Evolutionary conservation across 2,797 vertebrate genomes (phyloP).

Genomic region (Pitangus sulphuratus): DNA sequence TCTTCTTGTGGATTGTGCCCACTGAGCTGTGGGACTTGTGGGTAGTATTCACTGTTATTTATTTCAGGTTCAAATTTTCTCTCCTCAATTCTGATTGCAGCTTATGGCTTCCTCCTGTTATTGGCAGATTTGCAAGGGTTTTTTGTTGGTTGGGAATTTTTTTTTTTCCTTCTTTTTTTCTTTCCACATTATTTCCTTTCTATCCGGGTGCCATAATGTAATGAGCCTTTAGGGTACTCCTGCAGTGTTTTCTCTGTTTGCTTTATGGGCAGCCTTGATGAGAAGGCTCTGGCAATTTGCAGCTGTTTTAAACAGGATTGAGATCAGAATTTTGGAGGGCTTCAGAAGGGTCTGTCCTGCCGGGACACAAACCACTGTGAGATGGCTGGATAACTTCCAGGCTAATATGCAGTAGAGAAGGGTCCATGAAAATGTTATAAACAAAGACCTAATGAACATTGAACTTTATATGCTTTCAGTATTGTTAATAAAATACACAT

Average conservation of each 20-base stretch:
- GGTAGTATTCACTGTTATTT: neutral
- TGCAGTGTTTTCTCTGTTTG: neutral
- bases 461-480: conserved; percentile 11
- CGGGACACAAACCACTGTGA: neutral
- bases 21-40: neutral
- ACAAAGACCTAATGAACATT: neutral
- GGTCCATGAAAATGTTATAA: conserved; percentile 8
- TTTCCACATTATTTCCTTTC: neutral
- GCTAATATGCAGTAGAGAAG: neutral
- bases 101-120: neutral
- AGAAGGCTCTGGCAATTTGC: conserved; percentile 12
- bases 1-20: neutral
- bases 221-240: neutral
- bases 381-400: conserved; percentile 21
- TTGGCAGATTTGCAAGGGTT: neutral
- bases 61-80: neutral
- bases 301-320: conserved; percentile 7
- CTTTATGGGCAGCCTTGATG: neutral
- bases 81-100: neutral
- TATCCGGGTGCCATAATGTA: neutral
- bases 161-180: no score
- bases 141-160: no score
- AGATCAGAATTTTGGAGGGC: conserved; percentile 24
- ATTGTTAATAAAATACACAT: conserved; percentile 10
- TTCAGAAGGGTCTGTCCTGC: conserved; percentile 21